Conservation (phyloP, 2,113 vertebrate genomes). For the Rhipidura dahli region DNA sequence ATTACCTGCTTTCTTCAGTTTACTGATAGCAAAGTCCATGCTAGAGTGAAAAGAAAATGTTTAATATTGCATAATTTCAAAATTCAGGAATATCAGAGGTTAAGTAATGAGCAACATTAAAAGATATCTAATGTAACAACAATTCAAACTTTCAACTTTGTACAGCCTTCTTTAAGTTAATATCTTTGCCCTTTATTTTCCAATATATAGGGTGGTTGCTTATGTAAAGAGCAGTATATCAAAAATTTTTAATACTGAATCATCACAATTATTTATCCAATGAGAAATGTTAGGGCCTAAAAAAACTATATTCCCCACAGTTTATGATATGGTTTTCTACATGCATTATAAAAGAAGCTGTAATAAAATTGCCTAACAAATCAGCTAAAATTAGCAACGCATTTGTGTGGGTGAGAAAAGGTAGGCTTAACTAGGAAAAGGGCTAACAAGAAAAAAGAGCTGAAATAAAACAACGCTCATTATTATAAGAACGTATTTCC, state of each 20-base stretch:
- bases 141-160: not conserved
- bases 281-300: not conserved
- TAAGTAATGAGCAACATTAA: not conserved
- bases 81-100: not conserved
- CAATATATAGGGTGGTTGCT: not conserved
- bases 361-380: not conserved
- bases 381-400: not conserved
- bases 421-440: not conserved
- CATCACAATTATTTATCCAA: not conserved
- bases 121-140: not conserved
- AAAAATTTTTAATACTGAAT: not conserved
- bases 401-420: not conserved
- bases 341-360: not conserved
- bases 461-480: not conserved
- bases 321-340: not conserved
- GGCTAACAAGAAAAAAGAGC: not conserved
- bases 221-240: not conserved
- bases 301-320: not conserved
- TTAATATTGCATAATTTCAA: not conserved
- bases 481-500: not conserved
- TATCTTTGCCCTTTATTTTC: not conserved
- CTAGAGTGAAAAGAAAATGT: conserved; percentile 70
- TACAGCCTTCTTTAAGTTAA: not conserved
- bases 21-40: conserved; percentile 91
- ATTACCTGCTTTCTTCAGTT: conserved; percentile 88